Evolutionary conservation across 2,113 vertebrate genomes (phyloP).

Genomic region (Phyllostomus discolor): DNA sequence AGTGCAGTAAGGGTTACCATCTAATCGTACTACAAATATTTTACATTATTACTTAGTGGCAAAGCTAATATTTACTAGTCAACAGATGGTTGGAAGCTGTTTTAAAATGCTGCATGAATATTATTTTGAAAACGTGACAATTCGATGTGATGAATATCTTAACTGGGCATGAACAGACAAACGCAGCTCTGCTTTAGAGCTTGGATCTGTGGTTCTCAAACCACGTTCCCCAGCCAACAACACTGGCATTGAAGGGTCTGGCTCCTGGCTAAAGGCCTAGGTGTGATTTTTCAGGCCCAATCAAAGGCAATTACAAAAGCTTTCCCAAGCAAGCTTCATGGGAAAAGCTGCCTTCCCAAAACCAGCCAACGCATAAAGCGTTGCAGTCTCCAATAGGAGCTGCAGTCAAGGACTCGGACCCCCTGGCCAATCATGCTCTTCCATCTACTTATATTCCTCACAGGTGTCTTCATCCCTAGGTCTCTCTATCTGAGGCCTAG

Average conservation of each 20-base stretch:
- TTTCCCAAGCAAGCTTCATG: neutral
- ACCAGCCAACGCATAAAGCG: neutral
- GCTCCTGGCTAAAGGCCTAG: neutral
- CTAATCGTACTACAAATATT: constrained; percentile 29
- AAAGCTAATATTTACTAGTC: constrained; percentile 57
- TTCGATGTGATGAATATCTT: neutral
- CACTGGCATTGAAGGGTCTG: neutral
- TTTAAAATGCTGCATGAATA: constrained; percentile 28
- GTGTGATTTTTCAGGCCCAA: neutral
- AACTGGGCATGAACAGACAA: neutral
- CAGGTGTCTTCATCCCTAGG: neutral
- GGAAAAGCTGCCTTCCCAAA: neutral
- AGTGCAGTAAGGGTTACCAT: neutral
- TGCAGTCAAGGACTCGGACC: neutral
- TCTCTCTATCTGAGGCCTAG: neutral
- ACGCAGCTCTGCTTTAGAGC: neutral
- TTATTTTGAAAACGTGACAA: constrained; percentile 33
- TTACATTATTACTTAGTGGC: constrained; percentile 7
- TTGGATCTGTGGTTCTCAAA: neutral
- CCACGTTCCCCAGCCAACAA: neutral
- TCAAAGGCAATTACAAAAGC: neutral
- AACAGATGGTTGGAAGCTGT: constrained; percentile 40
- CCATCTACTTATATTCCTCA: neutral
- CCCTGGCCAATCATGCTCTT: neutral
- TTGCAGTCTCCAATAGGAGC: neutral